These are phyloP conservation scores for Pandion haliaetus DNA, from an alignment of 2,113 vertebrate species.

Conservation along the genomic window DNA sequence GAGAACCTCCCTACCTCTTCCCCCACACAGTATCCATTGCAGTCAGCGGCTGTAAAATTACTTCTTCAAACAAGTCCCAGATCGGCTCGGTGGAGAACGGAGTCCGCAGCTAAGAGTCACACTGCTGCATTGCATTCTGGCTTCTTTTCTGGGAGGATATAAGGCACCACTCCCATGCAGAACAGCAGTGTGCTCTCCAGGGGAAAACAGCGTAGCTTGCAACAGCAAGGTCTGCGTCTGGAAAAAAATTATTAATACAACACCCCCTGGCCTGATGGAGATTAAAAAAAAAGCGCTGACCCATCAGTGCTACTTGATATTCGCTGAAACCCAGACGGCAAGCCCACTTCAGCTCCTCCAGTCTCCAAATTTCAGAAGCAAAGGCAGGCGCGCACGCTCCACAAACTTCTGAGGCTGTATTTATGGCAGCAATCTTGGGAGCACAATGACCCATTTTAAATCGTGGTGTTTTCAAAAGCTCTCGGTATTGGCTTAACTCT, in stretches of 20 bases:
- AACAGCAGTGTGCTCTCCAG: background rate
- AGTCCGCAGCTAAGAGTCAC: background rate
- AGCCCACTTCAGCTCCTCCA: background rate
- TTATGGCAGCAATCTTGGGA: background rate
- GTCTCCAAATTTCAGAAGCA: background rate
- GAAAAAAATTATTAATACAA: background rate
- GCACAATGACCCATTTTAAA: conserved; percentile 18
- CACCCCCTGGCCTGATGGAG: background rate
- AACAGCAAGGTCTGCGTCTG: conserved; percentile 1
- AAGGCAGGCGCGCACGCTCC: background rate
- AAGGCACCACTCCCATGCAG: background rate
- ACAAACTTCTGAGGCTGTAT: background rate
- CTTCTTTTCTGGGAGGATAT: background rate
- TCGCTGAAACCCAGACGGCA: background rate
- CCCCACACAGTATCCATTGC: background rate
- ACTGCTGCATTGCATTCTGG: background rate
- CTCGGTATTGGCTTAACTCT: background rate
- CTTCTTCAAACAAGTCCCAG: background rate
- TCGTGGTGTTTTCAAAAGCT: background rate
- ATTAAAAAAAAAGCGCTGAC: background rate
- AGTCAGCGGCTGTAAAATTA: background rate
- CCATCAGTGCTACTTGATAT: background rate
- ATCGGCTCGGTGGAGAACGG: background rate
- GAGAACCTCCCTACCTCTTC: conserved; percentile 33
- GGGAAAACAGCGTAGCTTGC: background rate